Evolutionary conservation across 2,113 vertebrate genomes (phyloP).

Genomic region (Cyprinodon brontotheroides): DNA sequence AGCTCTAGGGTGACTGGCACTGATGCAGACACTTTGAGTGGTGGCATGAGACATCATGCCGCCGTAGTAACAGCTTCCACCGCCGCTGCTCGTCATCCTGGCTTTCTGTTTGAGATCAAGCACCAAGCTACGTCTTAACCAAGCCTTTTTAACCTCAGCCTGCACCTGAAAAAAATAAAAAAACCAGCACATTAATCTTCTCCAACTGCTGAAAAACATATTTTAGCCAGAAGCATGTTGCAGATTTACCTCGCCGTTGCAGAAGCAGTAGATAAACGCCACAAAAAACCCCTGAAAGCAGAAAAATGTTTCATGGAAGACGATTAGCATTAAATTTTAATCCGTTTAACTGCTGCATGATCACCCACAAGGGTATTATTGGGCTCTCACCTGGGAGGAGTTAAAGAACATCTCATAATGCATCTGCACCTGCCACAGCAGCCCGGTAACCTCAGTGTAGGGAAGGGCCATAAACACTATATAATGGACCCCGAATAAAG

Average conservation of each 20-base stretch:
- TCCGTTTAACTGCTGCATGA: not conserved
- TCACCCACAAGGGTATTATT: not conserved
- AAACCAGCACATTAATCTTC: not conserved
- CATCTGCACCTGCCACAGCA: conserved; percentile 88
- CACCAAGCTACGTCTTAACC: conserved; percentile 81
- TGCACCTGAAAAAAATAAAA: conserved; percentile 80
- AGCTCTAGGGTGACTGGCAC: conserved; percentile 63
- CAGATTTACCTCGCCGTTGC: conserved; percentile 81
- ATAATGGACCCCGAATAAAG: conserved; percentile 86
- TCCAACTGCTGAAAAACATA: not conserved
- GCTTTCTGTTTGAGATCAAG: conserved; percentile 83
- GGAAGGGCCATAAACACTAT: conserved; percentile 86
- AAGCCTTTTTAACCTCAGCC: conserved; percentile 84
- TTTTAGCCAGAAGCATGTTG: not conserved
- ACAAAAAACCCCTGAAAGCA: conserved; percentile 84
- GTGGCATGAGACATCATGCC: too few species aligned
- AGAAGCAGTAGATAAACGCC: too few species aligned
- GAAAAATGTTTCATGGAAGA: not conserved
- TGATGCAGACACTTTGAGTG: conserved; percentile 79
- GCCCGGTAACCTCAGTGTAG: conserved; percentile 81
- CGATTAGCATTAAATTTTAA: not conserved
- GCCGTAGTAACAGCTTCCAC: too few species aligned
- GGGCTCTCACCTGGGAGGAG: conserved; percentile 83
- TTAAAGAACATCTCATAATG: conserved; percentile 90
- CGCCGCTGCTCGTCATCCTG: conserved; percentile 79